Evolutionary conservation across 2,888 invertebrate genomes (phyloP), one percentile per base, ranked within the genome.

Genomic region (Cheilosia variabilis): DNA sequence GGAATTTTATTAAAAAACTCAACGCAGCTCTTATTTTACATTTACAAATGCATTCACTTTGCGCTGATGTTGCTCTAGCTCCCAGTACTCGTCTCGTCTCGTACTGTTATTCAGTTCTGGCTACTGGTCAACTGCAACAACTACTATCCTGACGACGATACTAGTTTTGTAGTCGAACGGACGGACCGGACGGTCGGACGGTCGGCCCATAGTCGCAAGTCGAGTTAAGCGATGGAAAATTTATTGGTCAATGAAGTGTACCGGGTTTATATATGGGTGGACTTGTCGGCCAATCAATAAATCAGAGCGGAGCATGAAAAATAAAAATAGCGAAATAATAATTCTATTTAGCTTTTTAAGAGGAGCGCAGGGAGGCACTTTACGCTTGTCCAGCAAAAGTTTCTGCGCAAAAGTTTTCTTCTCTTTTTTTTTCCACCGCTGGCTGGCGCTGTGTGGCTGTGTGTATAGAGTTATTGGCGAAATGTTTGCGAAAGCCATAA

Each of bases 171-270:
- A 13, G 22, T 24, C 31, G 58, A 31, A 31, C 9, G 31, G 9
- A 31, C 27, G 27, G 27, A 27, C 27, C 27, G 27, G 27, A 27
- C 27, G 27, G 27, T 1, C 27, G 31, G 31, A 27, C 22, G 13
- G 41, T 57, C 63, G 57, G 65, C 37, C 60, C 45, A 10, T 47
- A 76, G 66, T 77, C 66, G 76, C 76, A 81, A 72, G 80, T 62
- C 65, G 66, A 53, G 65, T 66, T 80, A 80, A 86, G 86, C 86
- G 76, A 86, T 76, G 81, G 81, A 72, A 77, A 86, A 81, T 86
- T 86, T 86, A 86, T 86, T 80, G 72, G 81, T 68, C 86, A 86
- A 86, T 86, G 86, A 86, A 86, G 86, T 86, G 86, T 50, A 81
- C 81, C 76, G 76, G 86, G 86, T 72, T 81, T 81, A 86, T 81